Evolutionary conservation across 1,140 invertebrate genomes (phyloP), one percentile per base, ranked within the genome.

Genomic region (Zaprionus vittiger): DNA sequence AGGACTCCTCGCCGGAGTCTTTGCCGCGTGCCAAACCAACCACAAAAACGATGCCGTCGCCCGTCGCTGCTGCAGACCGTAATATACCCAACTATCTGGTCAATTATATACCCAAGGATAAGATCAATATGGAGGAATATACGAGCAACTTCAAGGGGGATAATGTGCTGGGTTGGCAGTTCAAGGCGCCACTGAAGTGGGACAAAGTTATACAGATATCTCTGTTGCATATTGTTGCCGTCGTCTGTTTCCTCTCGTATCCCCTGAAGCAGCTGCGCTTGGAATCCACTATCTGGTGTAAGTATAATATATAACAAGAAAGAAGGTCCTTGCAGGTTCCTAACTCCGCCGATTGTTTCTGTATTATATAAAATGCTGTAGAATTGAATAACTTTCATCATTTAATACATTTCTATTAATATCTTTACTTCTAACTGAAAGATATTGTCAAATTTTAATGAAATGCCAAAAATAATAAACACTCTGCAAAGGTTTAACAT

Each of bases 171-270:
- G 92, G 92, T 31, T 70, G 77, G 22, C 71, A 92, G 41, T 86
- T 93, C 26, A 69, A 93, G 41, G 93, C 93, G 0, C 85, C 92
- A 0, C 77, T 93, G 2, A 93, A 93, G 57, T 94, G 93, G 93
- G 78, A 83, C 38, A 93, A 93, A 85, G 83, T 93, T 49, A 92
- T 93, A 34, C 75, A 84, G 71, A 93, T 93, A 28, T 78, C 64
- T 14, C 56, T 93, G 24, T 72, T 92, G 24, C 93, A 93, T 59
- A 34, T 93, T 5, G 66, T 77, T 6, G 66, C 64, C 3, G 0
- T 91, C 3, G 44, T 87, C n/a, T 76, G 78, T 37, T 14, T 93
- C 14, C 0, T 80, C 14, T 67, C 61, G 22, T 91, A 80, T 86
- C 85, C 86, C n/a, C 41, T 91, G 55, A 34, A 61, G 1, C 57